phyloP scores from a whole-genome alignment of 2,797 vertebrate genomes.

The Australoheros facetus region DNA sequence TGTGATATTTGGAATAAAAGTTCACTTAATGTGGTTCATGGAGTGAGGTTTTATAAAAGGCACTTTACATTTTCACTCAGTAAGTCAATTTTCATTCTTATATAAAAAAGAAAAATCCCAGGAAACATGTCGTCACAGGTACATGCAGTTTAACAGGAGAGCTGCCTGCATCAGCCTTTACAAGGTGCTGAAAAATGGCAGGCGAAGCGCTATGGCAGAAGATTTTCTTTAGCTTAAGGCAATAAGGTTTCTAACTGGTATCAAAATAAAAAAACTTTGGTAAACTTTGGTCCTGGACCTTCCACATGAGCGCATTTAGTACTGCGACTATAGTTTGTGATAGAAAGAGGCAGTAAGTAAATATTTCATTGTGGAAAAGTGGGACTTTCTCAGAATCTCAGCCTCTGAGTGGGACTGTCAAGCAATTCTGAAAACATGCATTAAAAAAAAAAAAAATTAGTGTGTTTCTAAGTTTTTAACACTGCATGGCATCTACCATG shows the following conservation, averaged over 20 bases:
- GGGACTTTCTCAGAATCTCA: slow-evolving; percentile 14
- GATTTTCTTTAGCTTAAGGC: slow-evolving; percentile 64
- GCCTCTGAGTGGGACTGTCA: slow-evolving; percentile 21
- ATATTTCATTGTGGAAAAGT: slow-evolving; percentile 30
- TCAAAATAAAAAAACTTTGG: slow-evolving; percentile 48
- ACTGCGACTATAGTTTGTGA: slow-evolving; percentile 36
- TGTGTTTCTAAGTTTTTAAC: slow-evolving; percentile 55
- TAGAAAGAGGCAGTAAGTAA: slow-evolving; percentile 26
- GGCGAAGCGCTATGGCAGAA: slow-evolving; percentile 21
- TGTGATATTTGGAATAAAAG: slow-evolving; percentile 54
- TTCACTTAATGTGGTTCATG: slow-evolving; percentile 19
- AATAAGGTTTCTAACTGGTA: slow-evolving; percentile 58
- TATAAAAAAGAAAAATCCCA: not conserved
- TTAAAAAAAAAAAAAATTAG: slow-evolving; percentile 36
- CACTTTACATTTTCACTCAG: slow-evolving; percentile 59
- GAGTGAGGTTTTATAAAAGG: slow-evolving; percentile 53
- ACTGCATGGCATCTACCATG: slow-evolving; percentile 33
- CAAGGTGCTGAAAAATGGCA: slow-evolving; percentile 37
- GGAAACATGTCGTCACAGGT: slow-evolving; percentile 9
- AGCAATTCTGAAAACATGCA: slow-evolving; percentile 17
- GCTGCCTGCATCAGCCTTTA: slow-evolving; percentile 34
- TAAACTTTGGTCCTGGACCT: slow-evolving; percentile 77
- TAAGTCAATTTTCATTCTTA: slow-evolving; percentile 19
- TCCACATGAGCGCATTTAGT: slow-evolving; percentile 47
- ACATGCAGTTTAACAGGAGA: slow-evolving; percentile 22